Evolutionary conservation across 2,888 invertebrate genomes (phyloP).

Genomic region (Drosophila paucipuncta): DNA sequence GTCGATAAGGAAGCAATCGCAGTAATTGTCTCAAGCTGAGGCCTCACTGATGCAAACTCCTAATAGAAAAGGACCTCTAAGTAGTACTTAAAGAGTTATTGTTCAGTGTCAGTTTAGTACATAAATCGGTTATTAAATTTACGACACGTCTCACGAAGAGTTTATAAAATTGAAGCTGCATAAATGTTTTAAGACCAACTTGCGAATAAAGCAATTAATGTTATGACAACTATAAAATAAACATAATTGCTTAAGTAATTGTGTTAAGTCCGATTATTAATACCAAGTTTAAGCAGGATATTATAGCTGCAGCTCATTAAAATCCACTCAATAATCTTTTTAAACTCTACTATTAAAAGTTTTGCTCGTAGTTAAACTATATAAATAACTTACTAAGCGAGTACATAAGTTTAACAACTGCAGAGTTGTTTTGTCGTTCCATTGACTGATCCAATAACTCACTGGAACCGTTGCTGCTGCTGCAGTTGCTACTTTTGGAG

Average conservation of each 20-base stretch:
- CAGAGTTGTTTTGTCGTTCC: constrained; percentile 13
- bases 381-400: constrained; percentile 1
- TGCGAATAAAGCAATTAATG: background rate
- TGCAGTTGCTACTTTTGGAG: background rate
- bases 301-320: background rate
- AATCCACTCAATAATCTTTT: background rate
- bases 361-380: background rate
- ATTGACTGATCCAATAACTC: constrained; percentile 25
- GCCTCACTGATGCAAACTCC: background rate
- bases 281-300: background rate
- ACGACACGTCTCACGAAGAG: background rate
- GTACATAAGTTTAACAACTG: constrained; percentile 22
- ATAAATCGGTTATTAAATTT: constrained; percentile 15
- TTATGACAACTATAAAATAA: background rate
- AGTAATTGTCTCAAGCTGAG: constrained; percentile 5
- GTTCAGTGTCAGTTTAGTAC: background rate
- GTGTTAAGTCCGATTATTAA: background rate
- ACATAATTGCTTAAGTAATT: background rate
- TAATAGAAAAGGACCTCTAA: background rate
- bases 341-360: background rate
- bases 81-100: background rate
- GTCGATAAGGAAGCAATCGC: constrained; percentile 47
- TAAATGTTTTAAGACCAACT: background rate
- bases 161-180: background rate
- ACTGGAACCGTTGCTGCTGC: constrained; percentile 3